Evolutionary conservation across 2,113 vertebrate species (phyloP).

Genomic region (Cyphomyrus discorhynchus): DNA sequence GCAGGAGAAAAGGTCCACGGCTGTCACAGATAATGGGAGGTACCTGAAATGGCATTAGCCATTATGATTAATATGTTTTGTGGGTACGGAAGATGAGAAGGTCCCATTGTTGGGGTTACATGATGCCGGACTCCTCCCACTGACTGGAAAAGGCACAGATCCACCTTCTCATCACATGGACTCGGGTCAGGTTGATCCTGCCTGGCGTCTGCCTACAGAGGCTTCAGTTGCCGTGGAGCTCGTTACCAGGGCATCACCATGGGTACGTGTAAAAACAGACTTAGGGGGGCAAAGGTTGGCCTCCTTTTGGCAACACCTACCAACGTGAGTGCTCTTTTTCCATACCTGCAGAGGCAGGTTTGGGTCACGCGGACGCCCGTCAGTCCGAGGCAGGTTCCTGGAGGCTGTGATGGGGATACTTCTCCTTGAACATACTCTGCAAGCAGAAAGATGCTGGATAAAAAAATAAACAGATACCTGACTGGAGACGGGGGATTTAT

Average conservation of each 20-base stretch:
- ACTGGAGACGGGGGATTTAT: not conserved
- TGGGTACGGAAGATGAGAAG: not conserved
- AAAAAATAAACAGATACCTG: not conserved
- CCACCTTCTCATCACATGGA: not conserved
- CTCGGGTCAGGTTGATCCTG: no score
- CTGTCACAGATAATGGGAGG: not conserved
- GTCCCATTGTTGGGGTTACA: not conserved
- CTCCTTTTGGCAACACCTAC: constrained; percentile 21
- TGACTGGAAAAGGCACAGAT: not conserved
- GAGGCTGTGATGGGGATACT: constrained; percentile 45
- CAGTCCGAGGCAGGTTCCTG: constrained; percentile 49
- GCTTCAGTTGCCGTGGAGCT: not conserved
- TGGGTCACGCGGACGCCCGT: constrained; percentile 54
- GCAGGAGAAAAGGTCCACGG: not conserved
- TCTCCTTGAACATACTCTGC: constrained; percentile 6
- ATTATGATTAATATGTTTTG: not conserved
- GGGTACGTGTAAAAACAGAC: not conserved
- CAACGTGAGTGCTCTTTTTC: constrained; percentile 1
- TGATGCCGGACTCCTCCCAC: not conserved
- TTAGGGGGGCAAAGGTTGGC: not conserved
- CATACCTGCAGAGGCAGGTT: constrained; percentile 33
- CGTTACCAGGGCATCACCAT: not conserved
- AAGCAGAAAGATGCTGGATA: not conserved
- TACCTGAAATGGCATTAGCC: not conserved
- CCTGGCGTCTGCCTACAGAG: not conserved